Base-by-base conservation (phyloP, 2,888 invertebrate species). In the Xestia xanthographa region DNA sequence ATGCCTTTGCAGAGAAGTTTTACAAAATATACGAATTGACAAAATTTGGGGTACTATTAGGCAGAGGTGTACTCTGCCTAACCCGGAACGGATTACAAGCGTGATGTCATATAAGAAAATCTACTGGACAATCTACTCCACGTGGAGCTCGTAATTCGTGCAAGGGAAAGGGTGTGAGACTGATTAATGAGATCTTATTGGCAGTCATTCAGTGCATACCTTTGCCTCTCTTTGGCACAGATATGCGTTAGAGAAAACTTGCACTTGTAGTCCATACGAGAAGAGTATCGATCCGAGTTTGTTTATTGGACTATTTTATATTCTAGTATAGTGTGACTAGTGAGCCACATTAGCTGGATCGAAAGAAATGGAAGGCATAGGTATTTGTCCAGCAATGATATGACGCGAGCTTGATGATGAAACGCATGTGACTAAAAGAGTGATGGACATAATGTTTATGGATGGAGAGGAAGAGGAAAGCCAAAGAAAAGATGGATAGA, bases 111-210 rank as follows among this genome's bases (percentile, higher is more conserved):
- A 62, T n/a, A 74, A 20, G 5, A 45, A n/a, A 48, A 48, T 17
- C 50, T 65, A 48, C 34, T n/a, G n/a, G 29, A 75, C 9, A 12
- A 63, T 17, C 45, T 14, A 6, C 12, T 65, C 53, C 71, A 77
- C 78, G 62, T 66, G 17, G 17, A 43, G n/a, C 60, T 79, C 73
- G 56, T 81, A 83, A 66, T n/a, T 80, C 67, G 43, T 62, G 53
- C 60, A 69, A 80, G 60, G 43, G 80, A 84, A 83, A 79, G 34
- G 84, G 82, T 82, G 82, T 80, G 67, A 65, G 22, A 68, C 66
- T 84, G 84, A 82, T 71, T 29, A 17, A 82, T 82, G 48, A 26
- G 20, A 26, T 45, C 45, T 43, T 62, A 68, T 80, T 82, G 82
- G 82, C 82, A 82, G 48, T 9, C 67, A 45, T 34, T 68, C 80